Evolutionary conservation across 2,797 vertebrate species (phyloP).

Genomic region (Darevskia mixta): DNA sequence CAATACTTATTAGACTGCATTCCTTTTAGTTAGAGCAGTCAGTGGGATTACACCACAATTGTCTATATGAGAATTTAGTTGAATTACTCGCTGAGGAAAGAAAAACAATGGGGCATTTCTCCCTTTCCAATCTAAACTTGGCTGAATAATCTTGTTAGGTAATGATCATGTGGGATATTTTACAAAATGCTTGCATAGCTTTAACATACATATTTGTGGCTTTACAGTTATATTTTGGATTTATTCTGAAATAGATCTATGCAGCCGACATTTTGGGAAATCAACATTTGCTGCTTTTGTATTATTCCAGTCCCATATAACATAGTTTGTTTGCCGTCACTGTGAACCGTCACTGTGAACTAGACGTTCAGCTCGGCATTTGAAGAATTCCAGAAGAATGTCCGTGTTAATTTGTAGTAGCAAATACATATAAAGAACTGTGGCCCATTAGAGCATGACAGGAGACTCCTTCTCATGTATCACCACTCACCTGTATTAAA

Average conservation of each 20-base stretch:
- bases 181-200: slow-evolving; percentile 6
- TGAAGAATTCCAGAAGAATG: slow-evolving; percentile 25
- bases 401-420: slow-evolving; percentile 19
- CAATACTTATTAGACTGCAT: neutral
- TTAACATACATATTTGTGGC: neutral
- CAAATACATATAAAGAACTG: slow-evolving; percentile 2
- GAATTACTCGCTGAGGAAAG: slow-evolving; percentile 1
- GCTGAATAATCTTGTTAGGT: neutral
- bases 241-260: neutral
- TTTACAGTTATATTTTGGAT: slow-evolving; percentile 5
- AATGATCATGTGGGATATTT: neutral
- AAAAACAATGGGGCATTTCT: neutral
- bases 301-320: neutral
- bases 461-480: slow-evolving; percentile 10
- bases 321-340: neutral
- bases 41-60: neutral
- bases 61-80: neutral
- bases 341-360: neutral
- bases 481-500: slow-evolving; percentile 23
- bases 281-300: neutral
- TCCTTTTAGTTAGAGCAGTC: neutral
- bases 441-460: neutral
- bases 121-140: neutral
- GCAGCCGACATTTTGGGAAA: slow-evolving; percentile 10
- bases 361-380: neutral